Evolutionary conservation across 64 coral and sea anemone species (phyloP), one percentile per base, ranked within the genome.

Genomic region (Stichodactyla mertensii): DNA sequence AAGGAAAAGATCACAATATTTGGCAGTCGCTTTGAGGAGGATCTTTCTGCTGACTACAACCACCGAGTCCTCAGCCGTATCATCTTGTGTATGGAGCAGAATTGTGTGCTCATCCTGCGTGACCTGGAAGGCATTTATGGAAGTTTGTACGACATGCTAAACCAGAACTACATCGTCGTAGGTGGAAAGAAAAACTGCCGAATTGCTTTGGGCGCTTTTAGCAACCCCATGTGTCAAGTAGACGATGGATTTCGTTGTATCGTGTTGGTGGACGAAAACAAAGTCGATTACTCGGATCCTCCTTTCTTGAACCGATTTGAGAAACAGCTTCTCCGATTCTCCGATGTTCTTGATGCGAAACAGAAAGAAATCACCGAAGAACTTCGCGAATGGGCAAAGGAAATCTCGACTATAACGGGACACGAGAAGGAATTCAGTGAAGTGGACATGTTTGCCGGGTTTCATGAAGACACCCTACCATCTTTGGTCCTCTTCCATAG

Each of bases 241-340:
- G 85, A 98, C 64, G 92, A 98, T 15, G 95, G 92, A 1, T 98
- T 98, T 89, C 89, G 95, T 2, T 98, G 95, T 83, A 92, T 98
- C 82, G 95, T 98, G 56, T 87, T 98, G 19, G 88, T 98, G 58
- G 95, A 98, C 51, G 82, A 98, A 86, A 54, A 80, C 86, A 91
- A 94, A 91, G 89, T 98, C 9, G 92, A 98, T 16, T 94, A 87
- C 87, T 86, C 95, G 6, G 95, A 98, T 82, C 95, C 95, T 16
- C 95, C 95, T 86, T 98, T 98, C 82, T 92, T 98, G 16, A 98
- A 98, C 88, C 89, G 95, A 56, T 98, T 98, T 62, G 95, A 98
- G 84, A 98, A 98, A 62, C 95, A 98, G 20, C 55, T 98, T 62
- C 85, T 98, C 0, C 87, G 95, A 20, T 98, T 94, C 83, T 94